These are phyloP conservation scores for Musca vetustissima DNA, from an alignment of 1,140 invertebrate species.

Conservation along the genomic window DNA sequence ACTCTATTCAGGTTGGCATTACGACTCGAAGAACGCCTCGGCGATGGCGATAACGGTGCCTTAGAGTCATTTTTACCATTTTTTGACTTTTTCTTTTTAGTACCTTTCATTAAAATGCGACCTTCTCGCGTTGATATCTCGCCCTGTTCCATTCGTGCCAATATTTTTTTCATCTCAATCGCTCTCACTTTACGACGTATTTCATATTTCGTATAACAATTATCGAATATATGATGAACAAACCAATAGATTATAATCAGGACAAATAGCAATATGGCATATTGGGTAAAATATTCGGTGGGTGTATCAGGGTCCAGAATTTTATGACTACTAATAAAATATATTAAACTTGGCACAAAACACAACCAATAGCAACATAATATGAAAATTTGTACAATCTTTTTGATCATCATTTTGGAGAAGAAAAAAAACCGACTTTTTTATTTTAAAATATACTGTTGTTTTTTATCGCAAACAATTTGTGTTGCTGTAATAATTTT, in stretches of 20 bases:
- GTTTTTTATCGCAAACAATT: not conserved
- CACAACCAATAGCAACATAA: not conserved
- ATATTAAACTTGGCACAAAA: not conserved
- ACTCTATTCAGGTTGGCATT: too few relatives aligned
- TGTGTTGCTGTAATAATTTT: not conserved
- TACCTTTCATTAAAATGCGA: too few relatives aligned
- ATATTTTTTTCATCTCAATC: not conserved
- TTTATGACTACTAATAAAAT: not conserved
- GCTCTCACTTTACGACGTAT: not conserved
- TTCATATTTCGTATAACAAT: not conserved
- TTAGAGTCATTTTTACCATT: too few relatives aligned
- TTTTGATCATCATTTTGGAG: not conserved
- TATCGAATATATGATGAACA: not conserved
- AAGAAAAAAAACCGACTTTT: too few relatives aligned
- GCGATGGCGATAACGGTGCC: too few relatives aligned
- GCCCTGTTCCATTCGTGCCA: not conserved
- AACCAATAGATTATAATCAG: not conserved
- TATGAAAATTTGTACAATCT: not conserved
- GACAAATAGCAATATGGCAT: not conserved
- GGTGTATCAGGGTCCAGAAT: not conserved
- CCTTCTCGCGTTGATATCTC: not conserved
- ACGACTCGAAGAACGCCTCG: too few relatives aligned
- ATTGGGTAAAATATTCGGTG: not conserved
- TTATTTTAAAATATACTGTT: too few relatives aligned
- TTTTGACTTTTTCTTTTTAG: too few relatives aligned